Conservation (phyloP, 2,797 vertebrate genomes). For the Enteromius unitaeniatus region DNA sequence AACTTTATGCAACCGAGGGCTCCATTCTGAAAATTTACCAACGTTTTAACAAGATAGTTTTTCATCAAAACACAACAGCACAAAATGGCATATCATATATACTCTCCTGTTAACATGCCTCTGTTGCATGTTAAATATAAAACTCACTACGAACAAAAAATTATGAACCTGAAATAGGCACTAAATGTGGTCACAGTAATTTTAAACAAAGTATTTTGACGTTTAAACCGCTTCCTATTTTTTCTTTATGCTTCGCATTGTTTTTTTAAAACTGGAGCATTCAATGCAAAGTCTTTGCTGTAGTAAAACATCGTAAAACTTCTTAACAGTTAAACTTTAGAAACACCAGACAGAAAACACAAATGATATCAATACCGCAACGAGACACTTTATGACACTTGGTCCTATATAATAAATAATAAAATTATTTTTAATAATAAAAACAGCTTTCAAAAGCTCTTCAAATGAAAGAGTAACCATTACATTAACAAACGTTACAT, state of each 20-base stretch:
- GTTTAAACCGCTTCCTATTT: too few relatives aligned
- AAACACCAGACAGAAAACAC: not conserved
- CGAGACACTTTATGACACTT: not conserved
- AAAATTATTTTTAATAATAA: too few relatives aligned
- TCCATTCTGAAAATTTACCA: not conserved
- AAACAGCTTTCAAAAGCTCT: not conserved
- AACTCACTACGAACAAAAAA: not conserved
- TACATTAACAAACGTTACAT: not conserved
- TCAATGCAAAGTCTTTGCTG: not conserved
- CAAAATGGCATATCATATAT: not conserved
- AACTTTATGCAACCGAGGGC: not conserved
- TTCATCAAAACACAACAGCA: not conserved
- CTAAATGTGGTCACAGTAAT: not conserved
- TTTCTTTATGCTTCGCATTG: too few relatives aligned
- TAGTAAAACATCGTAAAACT: not conserved
- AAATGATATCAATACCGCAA: not conserved
- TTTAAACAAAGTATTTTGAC: not conserved
- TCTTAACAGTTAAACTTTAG: not conserved
- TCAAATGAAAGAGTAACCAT: not conserved
- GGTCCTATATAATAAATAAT: too few relatives aligned
- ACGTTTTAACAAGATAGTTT: not conserved
- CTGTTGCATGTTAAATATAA: not conserved
- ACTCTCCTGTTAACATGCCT: not conserved
- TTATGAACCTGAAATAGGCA: not conserved
- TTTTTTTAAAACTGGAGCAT: too few relatives aligned